Evolutionary conservation across 2,888 invertebrate species (phyloP), one percentile per base, ranked within the genome.

Genomic region (Eupsilia transversa): DNA sequence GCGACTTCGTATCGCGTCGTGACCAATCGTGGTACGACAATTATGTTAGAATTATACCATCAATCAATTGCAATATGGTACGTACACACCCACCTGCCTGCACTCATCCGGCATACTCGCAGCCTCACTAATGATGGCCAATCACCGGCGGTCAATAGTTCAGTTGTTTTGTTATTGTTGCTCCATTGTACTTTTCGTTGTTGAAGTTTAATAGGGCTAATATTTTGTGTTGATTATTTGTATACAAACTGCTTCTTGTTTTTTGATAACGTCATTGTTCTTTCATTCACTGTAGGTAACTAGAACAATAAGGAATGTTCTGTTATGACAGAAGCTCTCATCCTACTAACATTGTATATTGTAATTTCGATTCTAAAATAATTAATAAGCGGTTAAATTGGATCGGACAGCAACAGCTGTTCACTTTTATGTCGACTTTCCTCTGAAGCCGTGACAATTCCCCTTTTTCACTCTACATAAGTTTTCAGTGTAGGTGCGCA

Each of bases 11-110:
- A 71, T 77, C 69, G 83, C 86, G 89, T 94, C 95, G 95, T 95
- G 94, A 94, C 95, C 93, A 92, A 94, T 93, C 91, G 87, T 85
- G 82, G 87, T 89, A 92, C 91, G 93, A 93, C 93, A 93, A 94
- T 94, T 94, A 94, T 88, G 87, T 86, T 91, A 86, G 90, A 94
- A 94, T 95, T 94, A 94, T 93, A 92, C 93, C 92, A 95, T 95
- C 94, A 93, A 94, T 94, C 94, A 93, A 93, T 92, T 89, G 92
- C 92, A 90, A 88, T 92, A 90, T 91, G 87, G 90, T 92, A 91
- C 89, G 89, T 89, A 91, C 91, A 90, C 90, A 89, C 91, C 91
- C 91, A 92, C 90, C 91, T 92, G 90, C 89, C 91, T 92, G 90
- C 89, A 91, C 87, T 89, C 89, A 91, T 92, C 90, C 86, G 87